These are phyloP conservation scores for Drosophila pachea DNA, from an alignment of 1,140 invertebrate species.

Conservation along the genomic window DNA sequence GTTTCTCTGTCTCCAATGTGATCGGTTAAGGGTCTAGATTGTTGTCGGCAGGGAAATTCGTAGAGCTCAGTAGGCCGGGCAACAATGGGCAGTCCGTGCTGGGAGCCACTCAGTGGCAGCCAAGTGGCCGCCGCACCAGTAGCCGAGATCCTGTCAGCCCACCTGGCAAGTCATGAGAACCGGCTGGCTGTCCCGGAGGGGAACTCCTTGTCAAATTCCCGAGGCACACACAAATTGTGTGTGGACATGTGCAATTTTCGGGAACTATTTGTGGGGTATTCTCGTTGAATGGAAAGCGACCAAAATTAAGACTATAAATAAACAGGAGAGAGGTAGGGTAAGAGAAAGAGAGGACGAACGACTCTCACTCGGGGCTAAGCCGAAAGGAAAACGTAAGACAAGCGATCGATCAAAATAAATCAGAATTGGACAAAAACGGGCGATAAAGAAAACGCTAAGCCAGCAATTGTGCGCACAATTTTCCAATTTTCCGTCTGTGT, in stretches of 20 bases:
- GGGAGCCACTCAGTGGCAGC: conserved; percentile 9
- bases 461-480: conserved; percentile 72
- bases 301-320: conserved; percentile 68
- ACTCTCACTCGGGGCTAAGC: conserved; percentile 34
- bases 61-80: too few species aligned
- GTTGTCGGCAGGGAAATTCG: too few species aligned
- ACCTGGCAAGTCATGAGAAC: conserved; percentile 40
- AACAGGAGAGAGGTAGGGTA: conserved; percentile 43
- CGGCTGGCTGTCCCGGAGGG: neutral
- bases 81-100: conserved; percentile 17
- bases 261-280: conserved; percentile 73
- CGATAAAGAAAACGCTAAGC: conserved; percentile 53
- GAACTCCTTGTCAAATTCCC: conserved; percentile 25
- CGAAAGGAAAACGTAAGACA: conserved; percentile 40
- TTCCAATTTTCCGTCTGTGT: conserved; percentile 66
- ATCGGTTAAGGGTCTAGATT: too few species aligned
- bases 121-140: conserved; percentile 40
- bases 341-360: conserved; percentile 6
- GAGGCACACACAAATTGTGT: conserved; percentile 38
- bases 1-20: too few species aligned
- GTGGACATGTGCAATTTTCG: conserved; percentile 71
- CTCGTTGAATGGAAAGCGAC: conserved; percentile 55
- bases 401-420: conserved; percentile 75
- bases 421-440: conserved; percentile 58
- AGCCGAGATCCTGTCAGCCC: conserved; percentile 21